Base-by-base conservation (phyloP, 2,888 invertebrate species). In the Bombyx huttoni region DNA sequence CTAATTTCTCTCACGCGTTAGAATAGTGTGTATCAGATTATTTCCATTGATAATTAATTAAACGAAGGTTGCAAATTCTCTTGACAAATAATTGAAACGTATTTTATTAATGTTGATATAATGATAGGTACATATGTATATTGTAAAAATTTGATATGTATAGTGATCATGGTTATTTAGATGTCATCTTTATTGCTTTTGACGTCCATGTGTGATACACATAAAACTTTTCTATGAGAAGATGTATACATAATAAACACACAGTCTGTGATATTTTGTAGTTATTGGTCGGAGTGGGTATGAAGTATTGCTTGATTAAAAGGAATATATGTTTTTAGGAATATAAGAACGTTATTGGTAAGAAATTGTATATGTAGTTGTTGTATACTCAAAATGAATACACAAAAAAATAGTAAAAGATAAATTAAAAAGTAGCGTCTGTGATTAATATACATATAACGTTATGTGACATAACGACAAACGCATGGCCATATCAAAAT, bases 191-290 rank as follows among this genome's bases (percentile, higher is more conserved):
- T 81, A 79, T 84, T 80, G 82, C 78, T 84, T 76, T 83, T 81
- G 77, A 83, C 88, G 88, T 88, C 87, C 88, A 87, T 81, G 85
- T 87, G 87, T 86, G 73, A 83, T 85, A 87, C 87, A 84, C 84
- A 81, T 79, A 81, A 65, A 63, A 84, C 77, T 85, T 85, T 86
- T 87, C 86, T 88, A 87, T 81, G 84, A 88, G 86, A 86, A 83
- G 78, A 88, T 85, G 85, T 87, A 87, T 87, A 87, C 88, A 88
- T 87, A 86, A 86, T 86, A 85, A 87, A 87, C 79, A 87, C 81
- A 82, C 84, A 78, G 87, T 87, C 88, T 88, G 88, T 88, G 88
- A 88, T 88, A 88, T 88, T 87, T 88, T 87, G 86, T 88, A 87
- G 84, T 86, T 83, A 85, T 86, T 83, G 87, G 79, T 77, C 85